phyloP scores from a whole-genome alignment of 2,888 invertebrate species.

The Parnassius orleans region DNA sequence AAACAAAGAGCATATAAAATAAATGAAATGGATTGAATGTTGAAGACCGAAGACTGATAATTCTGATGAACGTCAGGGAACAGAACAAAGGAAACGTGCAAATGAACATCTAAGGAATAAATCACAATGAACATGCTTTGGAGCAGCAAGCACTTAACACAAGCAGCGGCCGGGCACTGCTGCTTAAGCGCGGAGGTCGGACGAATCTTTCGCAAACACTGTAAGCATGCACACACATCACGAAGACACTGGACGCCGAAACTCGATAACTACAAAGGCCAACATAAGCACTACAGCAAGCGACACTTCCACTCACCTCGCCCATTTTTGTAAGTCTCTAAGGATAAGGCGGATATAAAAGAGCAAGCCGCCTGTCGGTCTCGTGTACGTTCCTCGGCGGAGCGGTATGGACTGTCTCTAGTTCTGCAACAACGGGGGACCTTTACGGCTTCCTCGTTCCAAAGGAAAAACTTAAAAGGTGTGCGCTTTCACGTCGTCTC shows the following conservation, averaged over 20 bases:
- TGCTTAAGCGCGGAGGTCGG: constrained; percentile 35
- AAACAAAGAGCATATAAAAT: constrained; percentile 16
- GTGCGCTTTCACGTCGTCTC: constrained; percentile 74
- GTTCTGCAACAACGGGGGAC: constrained; percentile 78
- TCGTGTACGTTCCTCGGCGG: constrained; percentile 74
- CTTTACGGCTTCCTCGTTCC: constrained; percentile 73
- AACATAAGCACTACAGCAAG: constrained; percentile 74
- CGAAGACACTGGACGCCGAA: constrained; percentile 61
- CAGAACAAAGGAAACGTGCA: constrained; percentile 61
- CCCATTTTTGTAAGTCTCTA: constrained; percentile 79
- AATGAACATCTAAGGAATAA: constrained; percentile 42
- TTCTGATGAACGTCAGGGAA: constrained; percentile 32
- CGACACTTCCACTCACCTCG: constrained; percentile 77
- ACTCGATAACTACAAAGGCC: constrained; percentile 55
- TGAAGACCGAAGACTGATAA: constrained; percentile 22
- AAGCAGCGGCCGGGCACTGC: constrained; percentile 42
- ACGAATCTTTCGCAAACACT: constrained; percentile 56
- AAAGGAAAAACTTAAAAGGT: constrained; percentile 76
- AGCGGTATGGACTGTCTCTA: constrained; percentile 74
- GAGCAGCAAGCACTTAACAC: constrained; percentile 53
- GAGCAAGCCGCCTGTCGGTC: constrained; percentile 74
- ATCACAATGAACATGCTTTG: constrained; percentile 41
- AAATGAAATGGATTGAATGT: constrained; percentile 24
- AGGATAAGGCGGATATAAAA: constrained; percentile 74
- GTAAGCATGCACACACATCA: constrained; percentile 67